Conservation (phyloP, 2,797 vertebrate species). For the Myioborus miniatus region DNA sequence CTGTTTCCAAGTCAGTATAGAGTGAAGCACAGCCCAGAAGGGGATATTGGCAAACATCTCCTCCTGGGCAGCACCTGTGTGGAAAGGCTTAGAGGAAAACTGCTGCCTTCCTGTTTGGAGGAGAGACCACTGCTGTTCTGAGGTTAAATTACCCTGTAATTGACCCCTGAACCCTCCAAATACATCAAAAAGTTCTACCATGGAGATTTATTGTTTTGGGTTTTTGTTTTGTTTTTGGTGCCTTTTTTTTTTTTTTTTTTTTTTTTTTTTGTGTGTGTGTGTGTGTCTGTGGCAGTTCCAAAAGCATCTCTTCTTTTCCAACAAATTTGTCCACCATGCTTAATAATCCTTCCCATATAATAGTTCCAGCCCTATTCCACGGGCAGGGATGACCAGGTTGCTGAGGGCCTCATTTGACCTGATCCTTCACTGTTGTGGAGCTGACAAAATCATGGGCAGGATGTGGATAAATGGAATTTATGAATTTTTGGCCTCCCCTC, state of each 20-base stretch:
- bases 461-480: neutral
- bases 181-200: accelerated
- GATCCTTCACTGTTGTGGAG: neutral
- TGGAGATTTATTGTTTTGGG: neutral
- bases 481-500: accelerated
- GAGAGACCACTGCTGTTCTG: accelerated
- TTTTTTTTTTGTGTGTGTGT: too few relatives aligned
- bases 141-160: neutral
- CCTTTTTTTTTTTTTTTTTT: too few relatives aligned
- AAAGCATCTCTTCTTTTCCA: neutral
- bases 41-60: neutral
- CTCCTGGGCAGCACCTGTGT: neutral
- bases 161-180: neutral
- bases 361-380: accelerated
- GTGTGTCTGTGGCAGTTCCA: neutral
- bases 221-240: accelerated
- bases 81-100: neutral
- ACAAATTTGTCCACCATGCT: neutral
- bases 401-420: neutral
- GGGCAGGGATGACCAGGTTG: neutral
- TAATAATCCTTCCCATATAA: neutral
- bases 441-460: neutral
- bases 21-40: accelerated
- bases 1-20: neutral
- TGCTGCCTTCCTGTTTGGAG: neutral